Conservation (phyloP, 2,113 vertebrate species). For the Gadus chalcogrammus region DNA sequence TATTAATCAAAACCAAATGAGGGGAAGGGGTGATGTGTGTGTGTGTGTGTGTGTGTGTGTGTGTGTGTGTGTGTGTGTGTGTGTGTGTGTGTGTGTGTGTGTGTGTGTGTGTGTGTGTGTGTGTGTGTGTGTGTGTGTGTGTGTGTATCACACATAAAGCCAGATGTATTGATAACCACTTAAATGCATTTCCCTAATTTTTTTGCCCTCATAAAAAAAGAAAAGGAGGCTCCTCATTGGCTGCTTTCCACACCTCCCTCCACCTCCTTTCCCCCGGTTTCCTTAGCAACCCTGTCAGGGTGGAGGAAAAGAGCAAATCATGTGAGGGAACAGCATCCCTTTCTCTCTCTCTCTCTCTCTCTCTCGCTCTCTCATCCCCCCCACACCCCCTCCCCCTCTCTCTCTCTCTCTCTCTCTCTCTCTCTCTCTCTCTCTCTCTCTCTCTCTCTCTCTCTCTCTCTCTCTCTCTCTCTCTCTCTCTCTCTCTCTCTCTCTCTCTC, state of each 20-base stretch:
- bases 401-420: constrained; percentile 26
- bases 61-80: constrained; percentile 5
- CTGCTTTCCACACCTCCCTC: constrained; percentile 43
- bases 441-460: constrained; percentile 24
- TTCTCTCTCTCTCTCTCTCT: constrained; percentile 39
- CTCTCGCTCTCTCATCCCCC: constrained; percentile 6
- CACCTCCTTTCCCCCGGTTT: constrained; percentile 63
- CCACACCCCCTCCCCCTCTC: constrained; percentile 10
- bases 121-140: constrained; percentile 11
- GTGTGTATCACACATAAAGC: constrained; percentile 15
- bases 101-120: constrained; percentile 18
- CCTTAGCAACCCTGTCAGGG: constrained; percentile 73
- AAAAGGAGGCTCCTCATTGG: constrained; percentile 57
- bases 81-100: constrained; percentile 18
- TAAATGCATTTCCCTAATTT: constrained; percentile 30
- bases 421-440: constrained; percentile 34
- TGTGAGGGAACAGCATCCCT: constrained; percentile 70
- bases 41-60: background rate
- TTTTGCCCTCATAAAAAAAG: constrained; percentile 25
- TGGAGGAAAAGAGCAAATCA: constrained; percentile 74
- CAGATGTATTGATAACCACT: constrained; percentile 30
- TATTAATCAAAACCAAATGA: background rate
- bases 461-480: constrained; percentile 34
- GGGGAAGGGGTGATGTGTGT: background rate
- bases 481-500: constrained; percentile 24